Evolutionary conservation across 2,113 vertebrate species (phyloP).

Genomic region (Onychostruthus taczanowskii): DNA sequence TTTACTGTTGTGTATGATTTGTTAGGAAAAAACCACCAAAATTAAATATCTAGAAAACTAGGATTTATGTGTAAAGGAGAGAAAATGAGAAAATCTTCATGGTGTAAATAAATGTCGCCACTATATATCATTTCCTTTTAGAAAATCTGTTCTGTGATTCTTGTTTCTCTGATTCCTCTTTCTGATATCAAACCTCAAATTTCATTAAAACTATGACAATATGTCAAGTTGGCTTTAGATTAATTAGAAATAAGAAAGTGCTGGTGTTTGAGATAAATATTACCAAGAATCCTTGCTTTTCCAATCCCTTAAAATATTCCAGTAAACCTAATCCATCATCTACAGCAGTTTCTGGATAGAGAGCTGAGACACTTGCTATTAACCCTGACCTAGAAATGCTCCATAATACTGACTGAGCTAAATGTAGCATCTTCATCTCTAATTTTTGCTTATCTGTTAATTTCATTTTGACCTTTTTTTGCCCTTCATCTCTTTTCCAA

Average conservation of each 20-base stretch:
- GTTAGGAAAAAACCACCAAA: not conserved
- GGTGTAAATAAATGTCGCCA: not conserved
- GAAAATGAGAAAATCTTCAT: not conserved
- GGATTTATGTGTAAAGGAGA: not conserved
- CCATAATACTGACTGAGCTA: not conserved
- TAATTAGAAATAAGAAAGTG: not conserved
- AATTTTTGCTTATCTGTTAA: not conserved
- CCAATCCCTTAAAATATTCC: not conserved
- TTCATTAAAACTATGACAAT: not conserved
- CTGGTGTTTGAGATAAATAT: not conserved
- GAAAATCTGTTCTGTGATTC: not conserved
- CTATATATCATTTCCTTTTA: not conserved
- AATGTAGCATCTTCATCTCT: not conserved
- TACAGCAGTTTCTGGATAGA: not conserved
- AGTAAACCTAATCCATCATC: not conserved
- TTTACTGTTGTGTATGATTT: not conserved
- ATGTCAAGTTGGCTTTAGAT: not conserved
- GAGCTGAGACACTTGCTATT: not conserved
- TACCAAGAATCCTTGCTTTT: not conserved
- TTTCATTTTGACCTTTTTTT: not conserved
- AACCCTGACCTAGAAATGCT: not conserved
- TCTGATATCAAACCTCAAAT: not conserved
- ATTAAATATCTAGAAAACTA: not conserved
- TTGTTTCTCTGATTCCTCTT: not conserved
- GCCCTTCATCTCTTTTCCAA: not conserved